phyloP scores from a whole-genome alignment of 2,797 vertebrate genomes.

The Amazona finschi region DNA sequence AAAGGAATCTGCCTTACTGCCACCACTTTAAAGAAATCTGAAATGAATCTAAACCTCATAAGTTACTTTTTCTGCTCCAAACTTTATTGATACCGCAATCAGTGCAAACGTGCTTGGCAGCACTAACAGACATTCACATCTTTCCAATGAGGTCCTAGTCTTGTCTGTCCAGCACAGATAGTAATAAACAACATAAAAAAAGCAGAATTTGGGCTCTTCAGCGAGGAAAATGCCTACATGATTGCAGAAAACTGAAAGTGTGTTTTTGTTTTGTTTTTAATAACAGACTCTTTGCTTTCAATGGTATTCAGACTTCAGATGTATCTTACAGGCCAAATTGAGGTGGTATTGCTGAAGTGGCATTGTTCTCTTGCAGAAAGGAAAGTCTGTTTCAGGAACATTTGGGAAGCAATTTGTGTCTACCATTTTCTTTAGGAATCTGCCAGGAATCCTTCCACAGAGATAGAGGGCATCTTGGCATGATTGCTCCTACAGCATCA shows the following conservation, averaged over 20 bases:
- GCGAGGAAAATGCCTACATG: not conserved
- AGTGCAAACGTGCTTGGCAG: not conserved
- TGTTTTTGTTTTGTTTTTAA: not conserved
- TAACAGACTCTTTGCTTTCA: not conserved
- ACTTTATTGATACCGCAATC: not conserved
- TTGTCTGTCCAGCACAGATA: not conserved
- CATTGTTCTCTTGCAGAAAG: not conserved
- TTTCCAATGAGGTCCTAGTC: not conserved
- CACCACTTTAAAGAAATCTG: not conserved
- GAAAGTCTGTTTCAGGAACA: not conserved
- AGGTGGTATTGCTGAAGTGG: not conserved
- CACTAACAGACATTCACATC: not conserved
- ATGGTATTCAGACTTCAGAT: not conserved
- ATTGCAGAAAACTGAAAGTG: not conserved
- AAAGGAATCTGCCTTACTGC: not conserved
- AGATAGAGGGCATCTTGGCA: not conserved
- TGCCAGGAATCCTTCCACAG: not conserved
- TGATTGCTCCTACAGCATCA: not conserved
- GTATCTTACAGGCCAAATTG: not conserved
- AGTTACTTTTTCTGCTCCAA: not conserved
- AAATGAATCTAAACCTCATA: not conserved
- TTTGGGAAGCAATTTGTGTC: not conserved
- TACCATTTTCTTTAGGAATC: not conserved
- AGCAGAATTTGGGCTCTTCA: not conserved
- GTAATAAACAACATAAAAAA: not conserved